Conservation (phyloP, 2,797 vertebrate species). For the Spatula clypeata region DNA sequence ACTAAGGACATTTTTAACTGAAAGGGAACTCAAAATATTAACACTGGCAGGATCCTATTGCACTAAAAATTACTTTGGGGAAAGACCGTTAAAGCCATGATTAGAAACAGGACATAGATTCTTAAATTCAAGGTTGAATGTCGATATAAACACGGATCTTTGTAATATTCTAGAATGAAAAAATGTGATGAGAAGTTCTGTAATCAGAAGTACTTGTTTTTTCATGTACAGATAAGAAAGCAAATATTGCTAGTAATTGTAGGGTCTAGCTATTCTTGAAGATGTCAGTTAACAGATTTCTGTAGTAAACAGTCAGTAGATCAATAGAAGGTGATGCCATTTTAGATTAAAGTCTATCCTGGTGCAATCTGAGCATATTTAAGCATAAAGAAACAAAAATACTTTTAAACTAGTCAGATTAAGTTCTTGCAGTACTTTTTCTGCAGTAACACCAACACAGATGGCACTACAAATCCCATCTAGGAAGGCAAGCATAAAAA, state of each 20-base stretch:
- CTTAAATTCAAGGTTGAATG: not conserved
- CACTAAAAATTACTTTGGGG: not conserved
- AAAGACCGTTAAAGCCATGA: not conserved
- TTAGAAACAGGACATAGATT: not conserved
- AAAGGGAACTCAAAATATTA: not conserved
- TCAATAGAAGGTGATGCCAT: not conserved
- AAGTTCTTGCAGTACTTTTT: not conserved
- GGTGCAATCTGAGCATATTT: not conserved
- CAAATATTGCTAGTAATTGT: not conserved
- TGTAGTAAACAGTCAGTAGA: not conserved
- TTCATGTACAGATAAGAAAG: not conserved
- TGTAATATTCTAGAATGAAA: not conserved
- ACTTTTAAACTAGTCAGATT: not conserved
- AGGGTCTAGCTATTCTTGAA: not conserved
- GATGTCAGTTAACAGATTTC: not conserved
- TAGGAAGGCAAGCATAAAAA: not conserved
- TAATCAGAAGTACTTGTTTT: not conserved
- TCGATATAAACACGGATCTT: not conserved
- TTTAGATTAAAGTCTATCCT: not conserved
- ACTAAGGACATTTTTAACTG: not conserved
- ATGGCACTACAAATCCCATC: not conserved
- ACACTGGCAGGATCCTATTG: not conserved
- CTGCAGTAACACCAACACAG: not conserved
- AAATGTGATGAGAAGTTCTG: not conserved
- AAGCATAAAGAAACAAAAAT: not conserved